A percentile compares a stretch with the other conserved stretches of the same genome.
Evolutionary conservation across 2,888 invertebrate genomes (phyloP).

Genomic region (Sylvicola cinctus): DNA sequence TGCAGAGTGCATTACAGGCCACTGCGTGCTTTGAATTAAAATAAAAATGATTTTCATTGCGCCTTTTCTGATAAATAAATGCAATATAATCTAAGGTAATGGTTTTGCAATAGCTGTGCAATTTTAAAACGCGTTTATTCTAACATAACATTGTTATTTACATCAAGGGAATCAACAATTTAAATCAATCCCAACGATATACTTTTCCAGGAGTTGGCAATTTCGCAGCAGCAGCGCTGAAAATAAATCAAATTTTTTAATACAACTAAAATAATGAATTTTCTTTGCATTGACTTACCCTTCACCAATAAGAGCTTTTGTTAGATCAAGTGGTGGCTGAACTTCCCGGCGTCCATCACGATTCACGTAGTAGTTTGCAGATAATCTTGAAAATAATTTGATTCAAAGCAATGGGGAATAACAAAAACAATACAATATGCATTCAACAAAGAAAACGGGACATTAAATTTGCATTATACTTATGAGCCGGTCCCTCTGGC

Average conservation of each 20-base stretch:
- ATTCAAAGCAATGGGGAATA: too few relatives aligned
- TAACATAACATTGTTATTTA: too few relatives aligned
- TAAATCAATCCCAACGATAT: slow-evolving; percentile 34
- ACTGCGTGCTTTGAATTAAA: too few relatives aligned
- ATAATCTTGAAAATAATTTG: too few relatives aligned
- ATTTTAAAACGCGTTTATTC: too few relatives aligned
- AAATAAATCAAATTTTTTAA: slow-evolving; percentile 7
- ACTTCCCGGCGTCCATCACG: slow-evolving; percentile 71
- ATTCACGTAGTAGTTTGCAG: slow-evolving; percentile 63
- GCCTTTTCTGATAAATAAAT: too few relatives aligned
- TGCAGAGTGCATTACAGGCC: too few relatives aligned
- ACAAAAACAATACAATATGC: not conserved
- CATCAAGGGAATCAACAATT: too few relatives aligned
- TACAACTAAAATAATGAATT: not conserved
- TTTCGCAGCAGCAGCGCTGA: slow-evolving; percentile 19
- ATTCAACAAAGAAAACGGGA: too few relatives aligned
- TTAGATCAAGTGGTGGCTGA: slow-evolving; percentile 18
- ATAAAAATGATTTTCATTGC: too few relatives aligned
- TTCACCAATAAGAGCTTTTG: slow-evolving; percentile 6
- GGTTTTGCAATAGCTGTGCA: too few relatives aligned
- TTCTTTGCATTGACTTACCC: not conserved
- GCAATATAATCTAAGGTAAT: too few relatives aligned
- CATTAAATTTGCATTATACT: slow-evolving; percentile 16
- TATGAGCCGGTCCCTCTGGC: slow-evolving; percentile 65
- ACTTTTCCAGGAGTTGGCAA: slow-evolving; percentile 35